Conservation (phyloP, 2,797 vertebrate genomes). For the Pseudopleuronectes americanus region DNA sequence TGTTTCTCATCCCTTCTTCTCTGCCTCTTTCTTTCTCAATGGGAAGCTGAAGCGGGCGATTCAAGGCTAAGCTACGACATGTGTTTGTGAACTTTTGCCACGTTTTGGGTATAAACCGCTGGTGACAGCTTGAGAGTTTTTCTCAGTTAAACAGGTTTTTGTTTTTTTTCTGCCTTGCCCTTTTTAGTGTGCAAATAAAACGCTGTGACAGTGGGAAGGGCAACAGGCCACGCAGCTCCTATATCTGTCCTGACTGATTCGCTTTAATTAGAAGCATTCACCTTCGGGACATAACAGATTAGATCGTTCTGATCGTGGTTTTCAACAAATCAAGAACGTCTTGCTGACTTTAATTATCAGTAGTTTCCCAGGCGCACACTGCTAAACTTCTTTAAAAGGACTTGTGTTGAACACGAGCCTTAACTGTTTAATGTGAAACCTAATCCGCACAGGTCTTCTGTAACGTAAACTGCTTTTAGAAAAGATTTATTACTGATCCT, state of each 20-base stretch:
- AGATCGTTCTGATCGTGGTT: not conserved
- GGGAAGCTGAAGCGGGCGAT: slow-evolving; percentile 52
- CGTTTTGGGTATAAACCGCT: slow-evolving; percentile 52
- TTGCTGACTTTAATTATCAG: slow-evolving; percentile 5
- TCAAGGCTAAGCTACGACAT: slow-evolving; percentile 42
- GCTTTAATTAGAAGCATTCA: slow-evolving; percentile 37
- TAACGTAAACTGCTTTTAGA: slow-evolving; percentile 55
- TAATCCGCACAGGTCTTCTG: slow-evolving; percentile 42
- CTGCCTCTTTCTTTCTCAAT: slow-evolving; percentile 36
- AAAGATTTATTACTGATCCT: slow-evolving; percentile 51
- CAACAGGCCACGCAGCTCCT: slow-evolving; percentile 33
- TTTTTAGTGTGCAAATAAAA: slow-evolving; percentile 24
- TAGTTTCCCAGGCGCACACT: slow-evolving; percentile 29
- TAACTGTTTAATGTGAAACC: slow-evolving; percentile 70
- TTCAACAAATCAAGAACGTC: slow-evolving; percentile 1
- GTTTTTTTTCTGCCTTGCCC: slow-evolving; percentile 29
- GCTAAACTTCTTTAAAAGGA: slow-evolving; percentile 11
- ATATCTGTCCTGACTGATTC: not conserved
- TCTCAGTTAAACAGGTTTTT: slow-evolving; percentile 39
- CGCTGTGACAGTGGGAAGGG: slow-evolving; percentile 22
- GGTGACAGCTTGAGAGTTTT: slow-evolving; percentile 57
- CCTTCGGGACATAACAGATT: slow-evolving; percentile 34
- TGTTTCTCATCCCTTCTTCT: not conserved
- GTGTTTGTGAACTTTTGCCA: slow-evolving; percentile 28
- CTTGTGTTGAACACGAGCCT: slow-evolving; percentile 47